A percentile compares a stretch with the other conserved stretches of the same genome.
phyloP scores from a whole-genome alignment of 1,140 invertebrate species.

The Druon quercuslanigerum region DNA sequence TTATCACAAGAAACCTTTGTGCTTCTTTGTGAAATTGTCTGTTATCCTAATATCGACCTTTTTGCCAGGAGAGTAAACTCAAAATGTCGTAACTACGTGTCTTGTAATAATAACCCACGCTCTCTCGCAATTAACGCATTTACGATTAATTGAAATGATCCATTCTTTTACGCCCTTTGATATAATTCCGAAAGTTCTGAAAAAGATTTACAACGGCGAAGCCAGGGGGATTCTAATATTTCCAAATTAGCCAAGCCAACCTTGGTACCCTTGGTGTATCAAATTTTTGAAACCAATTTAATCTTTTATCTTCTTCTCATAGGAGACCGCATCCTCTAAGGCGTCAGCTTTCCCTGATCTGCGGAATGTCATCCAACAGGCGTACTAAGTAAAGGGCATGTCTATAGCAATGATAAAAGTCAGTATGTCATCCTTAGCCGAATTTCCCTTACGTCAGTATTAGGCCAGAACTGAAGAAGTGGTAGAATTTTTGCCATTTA shows the following conservation, averaged over 20 bases:
- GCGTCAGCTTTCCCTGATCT: background rate
- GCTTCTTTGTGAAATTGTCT: background rate
- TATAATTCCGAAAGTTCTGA: conserved; percentile 20
- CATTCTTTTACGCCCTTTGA: conserved; percentile 34
- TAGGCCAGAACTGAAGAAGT: conserved; percentile 6
- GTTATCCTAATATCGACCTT: conserved; percentile 40
- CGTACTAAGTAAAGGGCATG: conserved; percentile 3
- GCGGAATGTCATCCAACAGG: background rate
- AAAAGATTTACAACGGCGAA: background rate
- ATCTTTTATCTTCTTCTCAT: conserved; percentile 44
- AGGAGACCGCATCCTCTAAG: conserved; percentile 42
- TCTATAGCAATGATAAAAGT: background rate
- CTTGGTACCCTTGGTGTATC: conserved; percentile 34
- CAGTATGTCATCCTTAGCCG: background rate
- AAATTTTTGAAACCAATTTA: conserved; percentile 44
- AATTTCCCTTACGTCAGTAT: conserved; percentile 24
- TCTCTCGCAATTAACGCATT: too few relatives aligned
- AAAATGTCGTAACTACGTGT: conserved; percentile 31
- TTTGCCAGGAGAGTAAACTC: conserved; percentile 40
- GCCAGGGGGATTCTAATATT: too few relatives aligned
- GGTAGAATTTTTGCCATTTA: conserved; percentile 15
- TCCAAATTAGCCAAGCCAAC: conserved; percentile 46
- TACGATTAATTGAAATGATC: too few relatives aligned
- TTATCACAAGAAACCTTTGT: conserved; percentile 10
- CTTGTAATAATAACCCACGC: too few relatives aligned